phyloP scores from a whole-genome alignment of 2,113 vertebrate species.

The Oreochromis tanganicae region DNA sequence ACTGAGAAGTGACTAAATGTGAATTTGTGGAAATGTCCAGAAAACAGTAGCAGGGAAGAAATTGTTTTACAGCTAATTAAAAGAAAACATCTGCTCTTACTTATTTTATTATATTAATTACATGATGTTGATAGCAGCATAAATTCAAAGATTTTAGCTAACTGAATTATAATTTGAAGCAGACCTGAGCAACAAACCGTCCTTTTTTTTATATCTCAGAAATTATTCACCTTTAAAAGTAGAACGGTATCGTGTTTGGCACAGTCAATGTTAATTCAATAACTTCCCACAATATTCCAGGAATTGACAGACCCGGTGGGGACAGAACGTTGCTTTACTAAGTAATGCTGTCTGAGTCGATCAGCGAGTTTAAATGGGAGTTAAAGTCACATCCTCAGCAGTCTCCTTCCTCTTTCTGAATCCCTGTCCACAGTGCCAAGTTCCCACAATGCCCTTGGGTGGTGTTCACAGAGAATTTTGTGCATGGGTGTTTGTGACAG shows the following conservation, averaged over 20 bases:
- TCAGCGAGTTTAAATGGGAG: background rate
- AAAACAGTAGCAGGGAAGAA: background rate
- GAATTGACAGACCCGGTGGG: background rate
- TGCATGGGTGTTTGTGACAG: background rate
- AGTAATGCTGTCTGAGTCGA: background rate
- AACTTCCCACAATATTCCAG: background rate
- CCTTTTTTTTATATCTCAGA: background rate
- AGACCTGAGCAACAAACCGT: background rate
- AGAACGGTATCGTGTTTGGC: background rate
- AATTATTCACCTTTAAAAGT: background rate
- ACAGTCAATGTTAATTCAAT: background rate
- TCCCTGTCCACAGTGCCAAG: background rate
- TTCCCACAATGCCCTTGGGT: constrained; percentile 4
- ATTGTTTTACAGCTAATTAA: background rate
- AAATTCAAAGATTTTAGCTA: background rate
- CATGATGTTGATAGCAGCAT: background rate
- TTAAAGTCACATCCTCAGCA: background rate
- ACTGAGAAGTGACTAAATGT: background rate
- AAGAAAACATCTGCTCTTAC: background rate
- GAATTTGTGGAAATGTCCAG: background rate
- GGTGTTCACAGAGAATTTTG: background rate
- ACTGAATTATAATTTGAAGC: background rate
- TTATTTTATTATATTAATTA: background rate
- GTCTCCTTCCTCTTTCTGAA: background rate
- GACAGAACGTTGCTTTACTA: background rate